Conservation (phyloP, 1,140 invertebrate species). For the Eurosta solidaginis region DNA sequence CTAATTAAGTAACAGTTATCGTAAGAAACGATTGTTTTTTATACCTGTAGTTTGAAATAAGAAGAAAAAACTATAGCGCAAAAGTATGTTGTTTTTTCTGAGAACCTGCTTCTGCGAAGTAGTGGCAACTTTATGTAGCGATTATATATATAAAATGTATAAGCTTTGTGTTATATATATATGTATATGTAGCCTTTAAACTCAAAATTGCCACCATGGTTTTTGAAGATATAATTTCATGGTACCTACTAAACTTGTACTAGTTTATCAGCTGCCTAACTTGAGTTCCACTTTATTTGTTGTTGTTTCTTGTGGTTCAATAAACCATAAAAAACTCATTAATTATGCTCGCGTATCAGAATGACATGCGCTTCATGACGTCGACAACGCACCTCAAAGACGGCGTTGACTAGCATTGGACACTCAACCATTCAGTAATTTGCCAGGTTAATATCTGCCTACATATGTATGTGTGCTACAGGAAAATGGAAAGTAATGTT, state of each 20-base stretch:
- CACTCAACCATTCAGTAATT: neutral
- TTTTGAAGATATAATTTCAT: neutral
- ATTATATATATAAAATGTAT: too few relatives aligned
- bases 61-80: neutral
- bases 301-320: constrained; percentile 48
- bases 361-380: constrained; percentile 31
- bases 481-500: too few relatives aligned
- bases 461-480: too few relatives aligned
- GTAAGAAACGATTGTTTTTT: neutral
- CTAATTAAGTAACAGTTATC: neutral
- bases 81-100: neutral
- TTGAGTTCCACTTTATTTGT: neutral
- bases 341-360: constrained; percentile 57
- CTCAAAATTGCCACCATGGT: neutral
- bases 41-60: constrained; percentile 23
- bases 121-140: neutral
- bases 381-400: constrained; percentile 28
- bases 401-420: neutral
- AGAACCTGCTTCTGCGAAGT: neutral
- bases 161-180: too few relatives aligned
- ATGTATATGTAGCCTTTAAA: neutral
- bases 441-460: neutral
- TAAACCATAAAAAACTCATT: constrained; percentile 60
- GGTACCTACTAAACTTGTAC: constrained; percentile 1
- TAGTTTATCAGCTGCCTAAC: constrained; percentile 19